These are phyloP conservation scores for Helleia helle DNA, from an alignment of 2,888 invertebrate genomes.

Conservation along the genomic window DNA sequence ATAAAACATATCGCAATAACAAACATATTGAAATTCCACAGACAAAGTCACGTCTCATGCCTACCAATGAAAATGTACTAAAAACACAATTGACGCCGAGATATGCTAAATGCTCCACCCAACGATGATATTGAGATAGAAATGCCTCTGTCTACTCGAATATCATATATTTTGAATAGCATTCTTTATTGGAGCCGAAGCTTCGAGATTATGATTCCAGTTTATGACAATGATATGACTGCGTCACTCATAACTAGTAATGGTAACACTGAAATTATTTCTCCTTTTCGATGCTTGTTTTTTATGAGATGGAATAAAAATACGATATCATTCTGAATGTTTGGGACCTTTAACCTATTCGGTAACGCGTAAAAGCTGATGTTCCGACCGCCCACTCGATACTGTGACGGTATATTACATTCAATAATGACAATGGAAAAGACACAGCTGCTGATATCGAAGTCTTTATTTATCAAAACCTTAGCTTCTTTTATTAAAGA, in stretches of 20 bases:
- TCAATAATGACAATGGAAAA: neutral
- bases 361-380: neutral
- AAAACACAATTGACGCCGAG: constrained; percentile 21
- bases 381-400: neutral
- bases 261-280: constrained; percentile 8
- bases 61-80: constrained; percentile 13
- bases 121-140: constrained; percentile 18
- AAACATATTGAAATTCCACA: neutral
- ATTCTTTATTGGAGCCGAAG: constrained; percentile 14
- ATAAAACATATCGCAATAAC: too few relatives aligned
- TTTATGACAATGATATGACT: constrained; percentile 13
- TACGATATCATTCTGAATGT: constrained; percentile 3
- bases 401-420: neutral
- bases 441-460: too few relatives aligned
- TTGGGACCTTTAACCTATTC: constrained; percentile 4
- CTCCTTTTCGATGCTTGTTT: constrained; percentile 5
- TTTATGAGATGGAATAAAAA: constrained; percentile 7
- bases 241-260: constrained; percentile 7
- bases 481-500: too few relatives aligned
- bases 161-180: constrained; percentile 18
- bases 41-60: neutral
- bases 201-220: constrained; percentile 10
- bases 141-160: constrained; percentile 18
- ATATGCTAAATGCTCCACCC: constrained; percentile 24
- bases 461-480: too few relatives aligned